Conservation (phyloP, 1,140 invertebrate species). For the Drosophila ogumai region DNA sequence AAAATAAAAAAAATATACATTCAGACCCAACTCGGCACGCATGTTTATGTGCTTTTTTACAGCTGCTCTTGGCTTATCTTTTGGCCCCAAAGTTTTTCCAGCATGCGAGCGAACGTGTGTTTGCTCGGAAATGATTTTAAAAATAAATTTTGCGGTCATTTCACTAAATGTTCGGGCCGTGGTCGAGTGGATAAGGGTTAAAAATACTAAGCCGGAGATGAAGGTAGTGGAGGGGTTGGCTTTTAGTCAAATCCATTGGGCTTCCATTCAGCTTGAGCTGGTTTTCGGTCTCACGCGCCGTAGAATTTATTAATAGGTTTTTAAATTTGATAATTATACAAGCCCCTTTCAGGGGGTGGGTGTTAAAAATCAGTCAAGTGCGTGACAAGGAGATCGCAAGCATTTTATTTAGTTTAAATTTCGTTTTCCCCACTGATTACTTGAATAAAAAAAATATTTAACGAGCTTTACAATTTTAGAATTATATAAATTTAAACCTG, state of each 20-base stretch:
- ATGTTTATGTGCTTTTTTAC: conserved; percentile 81
- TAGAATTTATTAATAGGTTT: conserved; percentile 37
- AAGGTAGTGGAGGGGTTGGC: background rate
- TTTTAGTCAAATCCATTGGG: background rate
- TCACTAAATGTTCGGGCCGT: conserved; percentile 64
- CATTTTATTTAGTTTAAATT: conserved; percentile 30
- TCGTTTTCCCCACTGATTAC: too few relatives aligned
- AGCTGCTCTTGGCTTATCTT: conserved; percentile 76
- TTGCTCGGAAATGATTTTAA: conserved; percentile 67
- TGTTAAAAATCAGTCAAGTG: background rate
- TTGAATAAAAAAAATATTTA: background rate
- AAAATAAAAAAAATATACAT: background rate
- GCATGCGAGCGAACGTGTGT: conserved; percentile 5
- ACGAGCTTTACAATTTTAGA: background rate
- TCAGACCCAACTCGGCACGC: conserved; percentile 60
- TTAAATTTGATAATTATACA: conserved; percentile 10
- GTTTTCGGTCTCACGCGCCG: conserved; percentile 21
- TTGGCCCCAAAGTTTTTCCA: conserved; percentile 46
- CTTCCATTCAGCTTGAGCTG: conserved; percentile 43
- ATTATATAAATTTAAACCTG: background rate
- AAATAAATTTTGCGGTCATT: conserved; percentile 81
- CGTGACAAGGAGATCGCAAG: background rate
- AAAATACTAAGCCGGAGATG: conserved; percentile 12
- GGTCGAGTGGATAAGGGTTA: conserved; percentile 24
- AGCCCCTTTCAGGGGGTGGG: background rate